Conservation (phyloP, 2,888 invertebrate species). For the Rotaria magnacalcarata region DNA sequence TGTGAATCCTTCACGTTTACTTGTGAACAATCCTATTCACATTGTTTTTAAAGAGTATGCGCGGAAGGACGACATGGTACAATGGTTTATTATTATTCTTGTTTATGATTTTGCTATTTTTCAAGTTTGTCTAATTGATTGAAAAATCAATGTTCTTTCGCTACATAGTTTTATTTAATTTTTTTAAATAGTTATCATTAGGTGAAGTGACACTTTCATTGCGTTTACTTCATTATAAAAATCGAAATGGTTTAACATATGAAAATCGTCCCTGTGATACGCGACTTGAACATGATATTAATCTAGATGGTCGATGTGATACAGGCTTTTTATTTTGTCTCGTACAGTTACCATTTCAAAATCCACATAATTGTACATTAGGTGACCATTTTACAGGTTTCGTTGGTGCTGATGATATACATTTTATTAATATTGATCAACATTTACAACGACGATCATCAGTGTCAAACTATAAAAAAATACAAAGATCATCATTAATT, state of each 20-base stretch:
- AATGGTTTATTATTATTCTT: conserved; percentile 6
- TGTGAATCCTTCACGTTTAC: neutral
- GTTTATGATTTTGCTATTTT: neutral
- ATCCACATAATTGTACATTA: conserved; percentile 46
- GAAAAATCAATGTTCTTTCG: neutral
- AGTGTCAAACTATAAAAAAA: no score
- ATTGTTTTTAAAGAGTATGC: neutral
- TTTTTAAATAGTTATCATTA: neutral
- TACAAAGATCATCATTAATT: neutral
- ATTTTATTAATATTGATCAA: conserved; percentile 10
- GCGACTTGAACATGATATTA: neutral
- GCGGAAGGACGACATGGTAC: neutral
- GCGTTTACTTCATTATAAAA: conserved; percentile 36
- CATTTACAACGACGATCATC: neutral
- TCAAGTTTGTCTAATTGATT: neutral
- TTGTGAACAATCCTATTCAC: neutral
- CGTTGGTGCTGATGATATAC: conserved; percentile 42
- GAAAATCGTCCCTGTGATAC: conserved; percentile 33
- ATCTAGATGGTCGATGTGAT: conserved; percentile 39
- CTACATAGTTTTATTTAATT: neutral
- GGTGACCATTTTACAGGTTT: conserved; percentile 43
- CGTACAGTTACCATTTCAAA: conserved; percentile 44
- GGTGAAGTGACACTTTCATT: conserved; percentile 6
- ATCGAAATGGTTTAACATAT: conserved; percentile 33
- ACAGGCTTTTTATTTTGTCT: conserved; percentile 45